Conservation (phyloP, 2,888 invertebrate species). For the Amphipyra tragopoginis region DNA sequence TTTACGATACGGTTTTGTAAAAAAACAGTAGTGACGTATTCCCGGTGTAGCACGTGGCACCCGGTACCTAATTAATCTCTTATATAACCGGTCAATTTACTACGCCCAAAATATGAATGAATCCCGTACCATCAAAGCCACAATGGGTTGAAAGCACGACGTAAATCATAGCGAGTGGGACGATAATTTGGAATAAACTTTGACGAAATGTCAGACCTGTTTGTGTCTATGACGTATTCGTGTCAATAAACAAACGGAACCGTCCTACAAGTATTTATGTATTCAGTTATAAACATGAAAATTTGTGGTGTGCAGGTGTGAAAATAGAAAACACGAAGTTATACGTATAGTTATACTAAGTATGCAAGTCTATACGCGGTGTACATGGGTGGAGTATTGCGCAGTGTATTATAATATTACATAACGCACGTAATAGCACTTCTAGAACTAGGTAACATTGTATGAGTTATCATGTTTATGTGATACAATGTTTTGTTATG, state of each 20-base stretch:
- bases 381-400: conserved; percentile 40
- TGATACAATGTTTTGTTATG: conserved; percentile 21
- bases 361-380: conserved; percentile 15
- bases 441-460: conserved; percentile 26
- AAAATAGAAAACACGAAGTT: conserved; percentile 32
- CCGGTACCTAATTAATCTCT: not conserved
- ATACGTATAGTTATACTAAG: conserved; percentile 17
- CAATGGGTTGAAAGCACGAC: conserved; percentile 10
- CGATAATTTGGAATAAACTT: conserved; percentile 31
- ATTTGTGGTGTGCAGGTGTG: conserved; percentile 21
- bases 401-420: conserved; percentile 44
- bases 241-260: conserved; percentile 39
- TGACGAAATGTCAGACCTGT: conserved; percentile 38
- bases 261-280: conserved; percentile 19
- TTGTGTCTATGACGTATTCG: conserved; percentile 37
- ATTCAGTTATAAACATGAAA: conserved; percentile 22
- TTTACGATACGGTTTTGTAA: not conserved
- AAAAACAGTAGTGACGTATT: conserved; percentile 1
- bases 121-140: conserved; percentile 8
- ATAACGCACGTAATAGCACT: conserved; percentile 33
- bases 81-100: conserved; percentile 15
- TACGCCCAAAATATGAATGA: conserved; percentile 27
- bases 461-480: conserved; percentile 38
- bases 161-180: conserved; percentile 37
- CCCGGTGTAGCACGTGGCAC: not conserved